Conservation (phyloP, 2,888 invertebrate species). For the Drosophila siamana region DNA sequence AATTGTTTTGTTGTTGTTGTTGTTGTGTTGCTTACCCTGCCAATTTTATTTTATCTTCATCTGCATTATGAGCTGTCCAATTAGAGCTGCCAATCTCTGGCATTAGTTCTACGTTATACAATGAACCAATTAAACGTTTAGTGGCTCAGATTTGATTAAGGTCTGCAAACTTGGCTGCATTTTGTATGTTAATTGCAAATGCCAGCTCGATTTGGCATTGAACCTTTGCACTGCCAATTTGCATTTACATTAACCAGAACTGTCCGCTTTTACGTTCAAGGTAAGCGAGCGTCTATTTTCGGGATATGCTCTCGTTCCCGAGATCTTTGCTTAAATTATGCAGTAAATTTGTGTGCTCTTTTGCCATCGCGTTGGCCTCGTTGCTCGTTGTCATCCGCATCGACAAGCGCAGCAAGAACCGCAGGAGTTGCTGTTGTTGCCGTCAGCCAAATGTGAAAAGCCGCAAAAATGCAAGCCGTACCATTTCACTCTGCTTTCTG, state of each 20-base stretch:
- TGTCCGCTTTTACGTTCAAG: conserved; percentile 2
- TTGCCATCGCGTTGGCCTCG: neutral
- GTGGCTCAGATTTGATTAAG: too few relatives aligned
- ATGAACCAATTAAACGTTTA: neutral
- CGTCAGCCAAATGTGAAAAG: conserved; percentile 50
- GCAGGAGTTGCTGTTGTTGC: conserved; percentile 32
- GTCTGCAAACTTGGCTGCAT: too few relatives aligned
- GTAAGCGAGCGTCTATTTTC: conserved; percentile 7
- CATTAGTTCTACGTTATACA: neutral
- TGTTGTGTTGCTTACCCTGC: neutral
- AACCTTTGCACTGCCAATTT: conserved; percentile 6
- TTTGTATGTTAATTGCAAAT: neutral
- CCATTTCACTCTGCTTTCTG: conserved; percentile 26
- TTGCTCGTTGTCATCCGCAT: conserved; percentile 22
- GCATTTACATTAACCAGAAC: neutral
- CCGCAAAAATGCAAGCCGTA: conserved; percentile 59
- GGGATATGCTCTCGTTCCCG: conserved; percentile 1
- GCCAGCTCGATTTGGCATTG: conserved; percentile 3
- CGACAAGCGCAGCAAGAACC: conserved; percentile 24
- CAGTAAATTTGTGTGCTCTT: conserved; percentile 3
- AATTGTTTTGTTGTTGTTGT: neutral
- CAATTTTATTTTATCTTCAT: neutral
- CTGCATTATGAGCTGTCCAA: neutral
- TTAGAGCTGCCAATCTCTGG: neutral
- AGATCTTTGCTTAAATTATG: conserved; percentile 24